phyloP scores from a whole-genome alignment of 2,113 vertebrate species.

The Nestor notabilis region DNA sequence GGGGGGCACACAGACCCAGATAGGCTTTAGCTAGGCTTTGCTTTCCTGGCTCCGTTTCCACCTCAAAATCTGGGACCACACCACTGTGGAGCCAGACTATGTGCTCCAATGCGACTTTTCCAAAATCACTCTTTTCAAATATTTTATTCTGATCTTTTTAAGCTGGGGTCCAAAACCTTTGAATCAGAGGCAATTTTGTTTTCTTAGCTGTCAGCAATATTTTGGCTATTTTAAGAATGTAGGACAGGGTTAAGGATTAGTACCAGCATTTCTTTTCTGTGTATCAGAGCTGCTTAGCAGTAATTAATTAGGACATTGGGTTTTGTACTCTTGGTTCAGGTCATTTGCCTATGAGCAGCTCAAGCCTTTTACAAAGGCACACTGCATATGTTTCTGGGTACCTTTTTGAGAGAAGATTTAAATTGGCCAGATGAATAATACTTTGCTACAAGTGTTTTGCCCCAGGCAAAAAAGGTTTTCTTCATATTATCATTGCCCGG shows the following conservation, averaged over 20 bases:
- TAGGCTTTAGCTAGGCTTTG: neutral
- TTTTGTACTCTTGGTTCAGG: slow-evolving; percentile 84
- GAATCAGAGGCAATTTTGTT: slow-evolving; percentile 73
- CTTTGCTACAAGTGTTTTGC: slow-evolving; percentile 86
- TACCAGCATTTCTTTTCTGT: slow-evolving; percentile 79
- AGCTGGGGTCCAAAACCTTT: slow-evolving; percentile 12
- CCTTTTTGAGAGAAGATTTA: slow-evolving; percentile 84
- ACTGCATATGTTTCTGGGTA: slow-evolving; percentile 83
- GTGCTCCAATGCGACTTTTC: neutral
- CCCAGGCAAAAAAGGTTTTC: slow-evolving; percentile 78
- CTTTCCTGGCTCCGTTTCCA: neutral
- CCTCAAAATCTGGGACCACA: neutral
- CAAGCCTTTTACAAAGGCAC: slow-evolving; percentile 79
- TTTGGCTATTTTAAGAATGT: slow-evolving; percentile 87
- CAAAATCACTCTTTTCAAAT: neutral
- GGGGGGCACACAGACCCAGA: neutral
- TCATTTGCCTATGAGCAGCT: slow-evolving; percentile 84
- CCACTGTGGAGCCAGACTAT: neutral
- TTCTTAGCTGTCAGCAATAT: slow-evolving; percentile 79
- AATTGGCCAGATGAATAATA: slow-evolving; percentile 85
- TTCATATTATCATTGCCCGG: slow-evolving; percentile 79
- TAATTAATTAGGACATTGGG: slow-evolving; percentile 87
- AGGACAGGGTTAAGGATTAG: slow-evolving; percentile 85
- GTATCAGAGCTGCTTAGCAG: slow-evolving; percentile 84
- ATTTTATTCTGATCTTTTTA: neutral